phyloP scores from a whole-genome alignment of 2,797 vertebrate species.

The Phrynocephalus forsythii region DNA sequence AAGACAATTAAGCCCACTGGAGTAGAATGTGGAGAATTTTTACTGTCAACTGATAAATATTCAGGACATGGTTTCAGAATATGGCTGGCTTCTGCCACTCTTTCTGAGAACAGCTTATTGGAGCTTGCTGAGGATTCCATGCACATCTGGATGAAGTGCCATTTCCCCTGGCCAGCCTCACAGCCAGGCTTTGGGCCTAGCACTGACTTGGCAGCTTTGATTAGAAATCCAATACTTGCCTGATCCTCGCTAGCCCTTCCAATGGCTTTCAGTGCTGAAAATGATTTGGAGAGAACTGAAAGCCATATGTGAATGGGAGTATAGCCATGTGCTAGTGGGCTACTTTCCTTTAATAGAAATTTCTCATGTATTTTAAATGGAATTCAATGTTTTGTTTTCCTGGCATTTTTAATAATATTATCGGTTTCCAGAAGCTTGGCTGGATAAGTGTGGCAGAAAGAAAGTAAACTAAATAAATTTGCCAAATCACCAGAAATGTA shows the following conservation, averaged over 20 bases:
- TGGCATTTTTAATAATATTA: constrained; percentile 9
- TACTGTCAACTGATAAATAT: not conserved
- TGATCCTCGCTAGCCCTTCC: not conserved
- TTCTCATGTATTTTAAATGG: not conserved
- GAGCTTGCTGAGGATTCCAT: not conserved
- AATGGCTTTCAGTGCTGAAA: not conserved
- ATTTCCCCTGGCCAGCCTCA: not conserved
- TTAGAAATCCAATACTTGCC: not conserved
- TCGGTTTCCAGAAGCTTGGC: not conserved
- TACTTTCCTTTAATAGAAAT: not conserved
- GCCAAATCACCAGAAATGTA: not conserved
- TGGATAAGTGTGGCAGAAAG: not conserved
- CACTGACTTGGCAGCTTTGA: not conserved
- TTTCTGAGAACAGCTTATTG: not conserved
- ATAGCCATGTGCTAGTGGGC: not conserved
- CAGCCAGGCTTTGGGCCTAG: not conserved
- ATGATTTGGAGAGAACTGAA: not conserved
- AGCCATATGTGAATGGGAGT: not conserved
- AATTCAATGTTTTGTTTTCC: not conserved
- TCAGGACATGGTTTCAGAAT: not conserved
- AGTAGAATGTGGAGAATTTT: not conserved
- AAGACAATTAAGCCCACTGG: not conserved
- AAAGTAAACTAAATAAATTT: not conserved
- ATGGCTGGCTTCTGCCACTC: not conserved
- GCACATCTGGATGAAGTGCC: not conserved